A percentile compares a stretch with the other conserved stretches of the same genome.
Conservation (phyloP, 2,113 vertebrate species). For the Chamaetylas fuelleborni region DNA sequence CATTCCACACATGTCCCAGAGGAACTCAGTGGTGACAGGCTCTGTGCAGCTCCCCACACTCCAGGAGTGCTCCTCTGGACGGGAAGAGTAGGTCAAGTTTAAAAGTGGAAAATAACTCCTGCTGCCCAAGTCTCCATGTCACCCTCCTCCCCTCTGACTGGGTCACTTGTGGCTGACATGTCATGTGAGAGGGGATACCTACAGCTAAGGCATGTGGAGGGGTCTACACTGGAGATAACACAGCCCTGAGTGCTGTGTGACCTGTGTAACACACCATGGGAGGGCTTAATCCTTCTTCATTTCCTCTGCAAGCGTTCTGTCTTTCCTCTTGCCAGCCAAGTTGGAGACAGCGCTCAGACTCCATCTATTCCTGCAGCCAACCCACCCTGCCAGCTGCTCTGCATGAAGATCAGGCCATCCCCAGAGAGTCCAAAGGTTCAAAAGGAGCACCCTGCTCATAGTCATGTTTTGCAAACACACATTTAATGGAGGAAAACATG, state of each 20-base stretch:
- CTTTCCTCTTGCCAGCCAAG: neutral
- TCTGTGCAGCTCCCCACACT: neutral
- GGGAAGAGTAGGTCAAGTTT: neutral
- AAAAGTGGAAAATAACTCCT: neutral
- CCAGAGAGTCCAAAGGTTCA: neutral
- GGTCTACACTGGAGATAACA: neutral
- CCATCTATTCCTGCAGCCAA: neutral
- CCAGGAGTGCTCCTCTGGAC: neutral
- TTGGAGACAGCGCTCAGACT: neutral
- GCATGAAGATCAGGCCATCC: neutral
- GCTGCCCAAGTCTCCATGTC: neutral
- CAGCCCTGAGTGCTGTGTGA: neutral
- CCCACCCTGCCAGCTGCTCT: neutral
- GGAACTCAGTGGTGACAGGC: neutral
- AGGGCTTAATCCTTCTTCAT: neutral
- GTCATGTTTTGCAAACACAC: conserved; percentile 33
- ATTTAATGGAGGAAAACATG: neutral
- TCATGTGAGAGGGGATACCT: neutral
- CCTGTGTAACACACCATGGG: neutral
- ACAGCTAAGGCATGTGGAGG: neutral
- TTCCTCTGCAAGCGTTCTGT: neutral
- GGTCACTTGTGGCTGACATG: neutral
- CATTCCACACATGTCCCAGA: neutral
- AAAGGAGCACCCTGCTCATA: neutral
- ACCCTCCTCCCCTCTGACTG: neutral